phyloP scores from a whole-genome alignment of 1,140 invertebrate species.

The Chironomus tepperi region DNA sequence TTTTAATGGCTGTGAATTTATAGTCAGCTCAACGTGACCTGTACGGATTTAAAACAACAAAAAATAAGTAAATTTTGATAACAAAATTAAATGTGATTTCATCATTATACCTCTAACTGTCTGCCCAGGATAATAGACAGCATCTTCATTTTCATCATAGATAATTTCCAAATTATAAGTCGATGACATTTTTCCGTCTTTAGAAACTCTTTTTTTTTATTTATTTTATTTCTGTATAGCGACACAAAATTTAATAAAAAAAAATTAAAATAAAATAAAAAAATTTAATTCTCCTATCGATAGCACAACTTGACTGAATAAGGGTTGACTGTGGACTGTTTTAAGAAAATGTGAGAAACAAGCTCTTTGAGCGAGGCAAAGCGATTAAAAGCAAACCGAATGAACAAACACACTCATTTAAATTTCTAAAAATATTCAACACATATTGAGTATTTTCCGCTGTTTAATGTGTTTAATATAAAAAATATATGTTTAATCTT shows the following conservation, averaged over 20 bases:
- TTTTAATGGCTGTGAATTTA: neutral
- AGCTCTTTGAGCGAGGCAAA: neutral
- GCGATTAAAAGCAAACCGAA: neutral
- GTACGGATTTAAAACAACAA: neutral
- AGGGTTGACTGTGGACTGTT: neutral
- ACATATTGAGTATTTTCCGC: constrained; percentile 3
- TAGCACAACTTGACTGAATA: neutral
- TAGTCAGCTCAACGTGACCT: neutral
- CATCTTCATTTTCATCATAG: neutral
- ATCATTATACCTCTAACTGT: neutral
- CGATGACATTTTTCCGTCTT: neutral
- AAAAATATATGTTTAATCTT: neutral
- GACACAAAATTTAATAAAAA: neutral
- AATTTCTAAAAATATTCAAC: constrained; percentile 15
- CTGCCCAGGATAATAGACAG: neutral
- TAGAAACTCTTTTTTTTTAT: neutral
- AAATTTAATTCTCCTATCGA: neutral
- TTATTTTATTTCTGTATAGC: neutral
- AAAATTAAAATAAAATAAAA: neutral
- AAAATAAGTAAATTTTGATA: neutral
- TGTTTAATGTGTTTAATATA: neutral
- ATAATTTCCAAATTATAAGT: neutral
- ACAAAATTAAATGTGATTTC: neutral
- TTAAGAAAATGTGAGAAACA: neutral
- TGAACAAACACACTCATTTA: neutral